Percentiles rank a stretch among this genome's conserved stretches.
Conservation (phyloP, 2,888 invertebrate species). For the Pristionchus mayeri region DNA sequence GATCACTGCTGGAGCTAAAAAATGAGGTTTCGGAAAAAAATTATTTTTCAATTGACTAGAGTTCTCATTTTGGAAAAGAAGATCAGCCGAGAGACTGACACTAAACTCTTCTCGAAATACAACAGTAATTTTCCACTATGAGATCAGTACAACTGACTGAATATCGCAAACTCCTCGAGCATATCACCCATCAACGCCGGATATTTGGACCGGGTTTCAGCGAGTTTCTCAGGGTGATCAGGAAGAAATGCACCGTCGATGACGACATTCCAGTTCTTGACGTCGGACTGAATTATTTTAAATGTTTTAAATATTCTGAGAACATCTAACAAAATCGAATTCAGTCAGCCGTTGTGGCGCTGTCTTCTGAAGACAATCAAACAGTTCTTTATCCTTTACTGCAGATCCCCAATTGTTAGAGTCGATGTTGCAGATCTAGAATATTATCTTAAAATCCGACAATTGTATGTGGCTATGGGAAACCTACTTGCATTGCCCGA, state of each 20-base stretch:
- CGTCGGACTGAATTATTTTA: no score
- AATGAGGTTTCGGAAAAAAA: neutral
- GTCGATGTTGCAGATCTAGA: neutral
- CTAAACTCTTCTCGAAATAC: no score
- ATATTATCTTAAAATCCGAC: neutral
- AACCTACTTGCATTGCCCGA: neutral
- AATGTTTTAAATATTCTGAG: no score
- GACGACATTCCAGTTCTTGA: neutral
- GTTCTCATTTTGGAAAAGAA: no score
- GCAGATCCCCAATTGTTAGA: neutral
- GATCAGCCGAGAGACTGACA: no score
- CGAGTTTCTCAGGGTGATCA: conserved; percentile 20
- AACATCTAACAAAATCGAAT: no score
- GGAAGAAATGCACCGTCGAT: conserved; percentile 30
- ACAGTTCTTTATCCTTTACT: neutral
- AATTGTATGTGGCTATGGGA: neutral
- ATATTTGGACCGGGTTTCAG: neutral
- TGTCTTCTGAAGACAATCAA: no score
- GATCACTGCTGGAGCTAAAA: neutral
- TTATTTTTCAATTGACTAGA: no score
- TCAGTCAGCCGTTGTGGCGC: no score
- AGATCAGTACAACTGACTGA: neutral
- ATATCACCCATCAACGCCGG: conserved; percentile 25
- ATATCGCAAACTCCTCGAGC: neutral
- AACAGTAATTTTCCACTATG: no score